Percentiles rank a stretch among this genome's conserved stretches.
These are phyloP conservation scores for Cotesia congregata DNA, from an alignment of 2,888 invertebrate species.

Conservation along the genomic window DNA sequence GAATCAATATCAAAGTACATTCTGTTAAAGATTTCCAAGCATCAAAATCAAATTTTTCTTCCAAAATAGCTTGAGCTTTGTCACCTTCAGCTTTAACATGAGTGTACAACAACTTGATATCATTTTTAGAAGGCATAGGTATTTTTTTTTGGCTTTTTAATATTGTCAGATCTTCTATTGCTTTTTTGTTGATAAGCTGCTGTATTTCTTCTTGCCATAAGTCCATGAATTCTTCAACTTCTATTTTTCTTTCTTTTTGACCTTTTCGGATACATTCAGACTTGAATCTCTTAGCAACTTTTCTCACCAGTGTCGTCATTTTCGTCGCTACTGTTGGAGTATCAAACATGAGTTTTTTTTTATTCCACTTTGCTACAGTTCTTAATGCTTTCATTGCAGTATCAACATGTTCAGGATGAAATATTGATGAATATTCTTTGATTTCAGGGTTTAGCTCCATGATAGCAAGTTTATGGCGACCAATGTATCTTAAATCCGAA, in stretches of 20 bases:
- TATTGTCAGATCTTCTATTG: constrained; percentile 37
- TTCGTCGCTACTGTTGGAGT: constrained; percentile 40
- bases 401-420: constrained; percentile 8
- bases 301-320: constrained; percentile 40
- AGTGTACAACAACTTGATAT: constrained; percentile 32
- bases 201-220: constrained; percentile 12
- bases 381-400: constrained; percentile 17
- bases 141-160: constrained; percentile 37
- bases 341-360: constrained; percentile 16
- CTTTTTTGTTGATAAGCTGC: constrained; percentile 37
- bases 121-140: constrained; percentile 30
- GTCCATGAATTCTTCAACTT: constrained; percentile 34
- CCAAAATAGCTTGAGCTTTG: constrained; percentile 3
- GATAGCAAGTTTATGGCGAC: constrained; percentile 25
- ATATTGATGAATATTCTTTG: not conserved
- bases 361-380: constrained; percentile 33
- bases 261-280: constrained; percentile 37
- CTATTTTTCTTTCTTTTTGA: constrained; percentile 8
- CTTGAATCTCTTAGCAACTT: constrained; percentile 29
- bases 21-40: constrained; percentile 29
- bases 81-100: constrained; percentile 18
- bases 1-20: constrained; percentile 26
- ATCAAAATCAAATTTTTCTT: constrained; percentile 13
- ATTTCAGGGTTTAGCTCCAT: not conserved
- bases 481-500: constrained; percentile 34